Evolutionary conservation across 2,888 invertebrate species (phyloP).

Genomic region (Torymus auratus): DNA sequence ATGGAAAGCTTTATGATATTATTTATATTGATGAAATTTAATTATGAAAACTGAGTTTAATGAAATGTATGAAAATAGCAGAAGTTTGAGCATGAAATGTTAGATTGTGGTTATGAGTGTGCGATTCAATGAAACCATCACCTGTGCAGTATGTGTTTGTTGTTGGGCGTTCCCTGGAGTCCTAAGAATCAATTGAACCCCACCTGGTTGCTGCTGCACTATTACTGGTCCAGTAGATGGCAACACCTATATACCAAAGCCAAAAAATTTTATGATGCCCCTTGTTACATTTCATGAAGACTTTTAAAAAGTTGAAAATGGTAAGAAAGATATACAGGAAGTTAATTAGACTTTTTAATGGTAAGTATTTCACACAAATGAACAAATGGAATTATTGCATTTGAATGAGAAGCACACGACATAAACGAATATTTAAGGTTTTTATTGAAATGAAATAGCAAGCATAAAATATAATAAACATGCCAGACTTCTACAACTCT

Average conservation of each 20-base stretch:
- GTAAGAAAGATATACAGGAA: constrained; percentile 36
- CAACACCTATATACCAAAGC: constrained; percentile 75
- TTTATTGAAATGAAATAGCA: constrained; percentile 45
- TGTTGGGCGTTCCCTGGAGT: constrained; percentile 79
- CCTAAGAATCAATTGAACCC: constrained; percentile 84
- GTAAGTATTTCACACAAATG: constrained; percentile 20
- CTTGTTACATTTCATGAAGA: constrained; percentile 19
- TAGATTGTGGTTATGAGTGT: constrained; percentile 60
- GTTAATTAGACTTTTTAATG: constrained; percentile 28
- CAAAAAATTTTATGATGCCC: constrained; percentile 60
- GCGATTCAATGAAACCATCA: constrained; percentile 74
- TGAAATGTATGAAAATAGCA: constrained; percentile 36
- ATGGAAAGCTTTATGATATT: constrained; percentile 46
- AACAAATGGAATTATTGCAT: constrained; percentile 29
- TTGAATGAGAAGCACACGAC: constrained; percentile 31
- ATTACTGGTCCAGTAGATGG: constrained; percentile 79
- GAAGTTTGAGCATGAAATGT: constrained; percentile 38
- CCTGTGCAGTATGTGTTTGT: constrained; percentile 77
- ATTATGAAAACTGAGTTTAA: constrained; percentile 33
- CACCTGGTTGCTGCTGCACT: constrained; percentile 83
- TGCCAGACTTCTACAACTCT: constrained; percentile 13
- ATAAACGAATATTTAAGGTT: constrained; percentile 27
- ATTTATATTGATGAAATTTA: constrained; percentile 21
- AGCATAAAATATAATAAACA: constrained; percentile 50
- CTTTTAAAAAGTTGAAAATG: constrained; percentile 11